A percentile compares a stretch with the other conserved stretches of the same genome.
These are phyloP conservation scores for Sogatella furcifera DNA, from an alignment of 1,140 invertebrate species.

Conservation along the genomic window DNA sequence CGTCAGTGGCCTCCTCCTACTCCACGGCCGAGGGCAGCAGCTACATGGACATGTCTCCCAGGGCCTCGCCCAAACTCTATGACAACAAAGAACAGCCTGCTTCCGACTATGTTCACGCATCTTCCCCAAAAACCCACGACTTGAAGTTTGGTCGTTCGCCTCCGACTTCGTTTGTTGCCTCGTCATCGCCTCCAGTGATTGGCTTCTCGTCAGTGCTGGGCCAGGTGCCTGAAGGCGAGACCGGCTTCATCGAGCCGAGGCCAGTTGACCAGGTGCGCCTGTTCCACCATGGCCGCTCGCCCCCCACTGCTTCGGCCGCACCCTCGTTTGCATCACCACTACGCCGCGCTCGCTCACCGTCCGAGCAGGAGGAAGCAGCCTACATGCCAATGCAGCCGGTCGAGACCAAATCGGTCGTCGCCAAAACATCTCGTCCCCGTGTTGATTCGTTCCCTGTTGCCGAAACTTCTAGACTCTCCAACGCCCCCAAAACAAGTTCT, in stretches of 20 bases:
- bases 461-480: neutral
- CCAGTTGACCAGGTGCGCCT: conserved; percentile 14
- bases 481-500: conserved; percentile 10
- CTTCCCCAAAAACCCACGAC: conserved; percentile 12
- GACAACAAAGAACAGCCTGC: conserved; percentile 6
- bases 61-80: conserved; percentile 20
- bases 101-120: conserved; percentile 9
- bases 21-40: conserved; percentile 22
- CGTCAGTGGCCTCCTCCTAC: conserved; percentile 20
- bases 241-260: conserved; percentile 29
- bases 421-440: conserved; percentile 14
- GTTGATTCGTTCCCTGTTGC: conserved; percentile 16
- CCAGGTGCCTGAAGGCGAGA: conserved; percentile 22
- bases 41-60: conserved; percentile 24
- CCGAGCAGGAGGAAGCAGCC: conserved; percentile 5
- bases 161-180: conserved; percentile 16
- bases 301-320: conserved; percentile 10
- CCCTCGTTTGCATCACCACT: conserved; percentile 9
- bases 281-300: conserved; percentile 9
- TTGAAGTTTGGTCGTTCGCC: conserved; percentile 19
- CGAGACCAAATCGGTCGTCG: conserved; percentile 19
- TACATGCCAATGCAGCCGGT: conserved; percentile 38
- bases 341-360: conserved; percentile 12
- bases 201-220: conserved; percentile 16
- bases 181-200: conserved; percentile 16